phyloP scores from a whole-genome alignment of 1,140 invertebrate genomes.

The Agrilus planipennis region DNA sequence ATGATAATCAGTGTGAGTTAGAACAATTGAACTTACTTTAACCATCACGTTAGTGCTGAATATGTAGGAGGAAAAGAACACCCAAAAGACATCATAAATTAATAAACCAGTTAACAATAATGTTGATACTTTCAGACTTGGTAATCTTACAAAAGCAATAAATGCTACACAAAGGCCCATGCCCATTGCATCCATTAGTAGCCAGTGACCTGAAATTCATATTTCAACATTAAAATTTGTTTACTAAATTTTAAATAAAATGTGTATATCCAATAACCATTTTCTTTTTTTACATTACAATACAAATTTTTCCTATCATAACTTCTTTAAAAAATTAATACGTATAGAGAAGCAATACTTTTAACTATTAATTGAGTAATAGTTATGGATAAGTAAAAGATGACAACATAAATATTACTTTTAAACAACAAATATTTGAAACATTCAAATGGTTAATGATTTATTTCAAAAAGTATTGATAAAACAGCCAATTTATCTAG shows the following conservation, averaged over 20 bases:
- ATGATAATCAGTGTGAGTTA: too few species aligned
- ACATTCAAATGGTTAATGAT: too few species aligned
- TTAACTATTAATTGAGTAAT: too few species aligned
- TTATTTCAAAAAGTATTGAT: too few species aligned
- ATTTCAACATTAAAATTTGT: too few species aligned
- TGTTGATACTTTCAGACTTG: constrained; percentile 93
- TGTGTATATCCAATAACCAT: constrained; percentile 1
- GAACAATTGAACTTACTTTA: constrained; percentile 51
- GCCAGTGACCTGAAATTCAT: constrained; percentile 73
- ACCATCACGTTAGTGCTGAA: constrained; percentile 99
- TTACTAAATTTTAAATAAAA: too few species aligned
- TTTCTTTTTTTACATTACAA: constrained; percentile 1
- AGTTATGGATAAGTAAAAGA: too few species aligned
- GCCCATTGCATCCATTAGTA: constrained; percentile 95
- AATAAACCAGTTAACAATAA: constrained; percentile 85
- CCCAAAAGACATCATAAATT: constrained; percentile 97
- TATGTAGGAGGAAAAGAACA: constrained; percentile 96
- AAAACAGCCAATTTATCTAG: too few species aligned
- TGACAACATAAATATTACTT: too few species aligned
- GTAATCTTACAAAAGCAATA: constrained; percentile 90
- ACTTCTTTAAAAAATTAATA: constrained; percentile 2
- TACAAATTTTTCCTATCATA: background rate
- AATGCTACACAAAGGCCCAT: constrained; percentile 97
- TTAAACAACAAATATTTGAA: too few species aligned
- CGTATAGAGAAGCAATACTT: too few species aligned